These are phyloP conservation scores for Ariopsis seemanni DNA, from an alignment of 2,113 vertebrate genomes.

Conservation along the genomic window DNA sequence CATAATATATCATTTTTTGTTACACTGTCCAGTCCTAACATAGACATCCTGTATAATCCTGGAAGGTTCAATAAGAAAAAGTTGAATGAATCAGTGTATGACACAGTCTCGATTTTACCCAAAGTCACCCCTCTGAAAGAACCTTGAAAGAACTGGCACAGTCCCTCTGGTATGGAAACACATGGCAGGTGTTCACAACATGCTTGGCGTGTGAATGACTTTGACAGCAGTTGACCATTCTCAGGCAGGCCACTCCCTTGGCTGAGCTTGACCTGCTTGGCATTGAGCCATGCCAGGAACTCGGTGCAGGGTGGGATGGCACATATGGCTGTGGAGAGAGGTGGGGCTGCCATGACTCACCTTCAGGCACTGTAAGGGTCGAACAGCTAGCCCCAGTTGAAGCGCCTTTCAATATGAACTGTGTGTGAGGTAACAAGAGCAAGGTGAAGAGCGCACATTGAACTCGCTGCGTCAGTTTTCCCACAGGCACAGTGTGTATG, in stretches of 20 bases:
- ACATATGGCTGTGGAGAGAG: constrained; percentile 33
- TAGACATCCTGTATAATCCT: background rate
- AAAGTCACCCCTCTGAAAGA: constrained; percentile 27
- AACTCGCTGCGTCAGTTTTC: background rate
- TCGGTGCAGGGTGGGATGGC: background rate
- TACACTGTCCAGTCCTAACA: background rate
- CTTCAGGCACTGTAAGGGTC: constrained; percentile 27
- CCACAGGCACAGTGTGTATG: constrained; percentile 9
- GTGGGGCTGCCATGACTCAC: constrained; percentile 30
- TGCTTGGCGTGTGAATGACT: constrained; percentile 40
- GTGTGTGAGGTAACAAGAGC: constrained; percentile 17
- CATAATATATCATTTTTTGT: background rate
- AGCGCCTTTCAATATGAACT: constrained; percentile 9
- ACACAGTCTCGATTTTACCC: constrained; percentile 11
- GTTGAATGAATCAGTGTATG: background rate
- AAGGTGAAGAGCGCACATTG: constrained; percentile 17
- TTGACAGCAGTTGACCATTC: constrained; percentile 19
- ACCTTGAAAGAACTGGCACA: constrained; percentile 5
- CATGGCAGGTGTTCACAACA: constrained; percentile 47
- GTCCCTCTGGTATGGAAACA: constrained; percentile 44
- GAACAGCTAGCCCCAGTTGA: background rate
- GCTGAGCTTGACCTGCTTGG: constrained; percentile 37
- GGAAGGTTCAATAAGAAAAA: too few relatives aligned
- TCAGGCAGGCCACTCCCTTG: constrained; percentile 18
- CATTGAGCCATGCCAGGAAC: constrained; percentile 36